Evolutionary conservation across 2,797 vertebrate genomes (phyloP), one percentile per base, ranked within the genome.

Genomic region (Sebastes paucispinis): DNA sequence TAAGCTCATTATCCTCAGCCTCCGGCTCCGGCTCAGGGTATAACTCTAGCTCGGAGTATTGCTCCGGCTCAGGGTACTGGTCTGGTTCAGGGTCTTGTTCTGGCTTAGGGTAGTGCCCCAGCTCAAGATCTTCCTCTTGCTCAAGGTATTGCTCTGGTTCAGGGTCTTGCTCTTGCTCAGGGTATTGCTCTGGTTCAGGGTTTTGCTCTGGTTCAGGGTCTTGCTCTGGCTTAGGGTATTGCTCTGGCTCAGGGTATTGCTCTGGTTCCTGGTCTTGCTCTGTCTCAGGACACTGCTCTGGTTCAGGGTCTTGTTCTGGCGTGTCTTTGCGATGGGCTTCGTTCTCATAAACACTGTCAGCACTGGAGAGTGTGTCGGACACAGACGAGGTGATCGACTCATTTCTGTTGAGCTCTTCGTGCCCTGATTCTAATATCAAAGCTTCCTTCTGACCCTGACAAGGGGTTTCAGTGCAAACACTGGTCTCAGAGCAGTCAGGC

Each of bases 321-420:
- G 72, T 89, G 72, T 93, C 92, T 75, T 87, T 92, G 54, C 65
- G 76, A 22, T 86, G 88, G 12, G 86, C 75, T 8, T 96, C 94
- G 24, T 92, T 96, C 79, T 96, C 95, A 81, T 88, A 96, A 66
- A 96, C 89, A 65, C 94, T 95, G 31, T 95, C 95, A 29, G 91
- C 91, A 74, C 95, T 96, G n/a, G 94, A 96, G 8, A 91, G 90
- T 9, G 95, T 95, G 78, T 96, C 94, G 0, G 94, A 96, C 62
- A 94, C 87, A 11, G 94, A 95, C 9, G 95, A 96, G 22, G 88
- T 88, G 52, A 95, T 83, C 0, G 94, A 96, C 68, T 96, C 95
- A 20, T 95, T 95, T n/a, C 93, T 93, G 85, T 95, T 92, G 55
- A 96, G 87, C 50, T 93, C 93, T 3, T 94, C 93, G 27, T 84